phyloP scores from a whole-genome alignment of 2,797 vertebrate species.

The Pelobates cultripes region DNA sequence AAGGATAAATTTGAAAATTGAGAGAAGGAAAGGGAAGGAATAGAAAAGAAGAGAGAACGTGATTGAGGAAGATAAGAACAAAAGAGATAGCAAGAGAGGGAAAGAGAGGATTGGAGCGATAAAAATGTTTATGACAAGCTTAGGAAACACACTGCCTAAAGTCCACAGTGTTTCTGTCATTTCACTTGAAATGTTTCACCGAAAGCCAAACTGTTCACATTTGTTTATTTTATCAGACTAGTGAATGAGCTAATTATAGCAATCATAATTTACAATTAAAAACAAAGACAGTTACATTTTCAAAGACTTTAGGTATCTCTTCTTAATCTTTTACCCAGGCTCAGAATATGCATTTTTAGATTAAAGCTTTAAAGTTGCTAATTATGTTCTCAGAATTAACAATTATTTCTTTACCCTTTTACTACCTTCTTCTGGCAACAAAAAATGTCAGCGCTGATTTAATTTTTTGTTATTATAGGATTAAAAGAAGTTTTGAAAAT shows the following conservation, averaged over 20 bases:
- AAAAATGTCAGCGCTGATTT: slow-evolving; percentile 84
- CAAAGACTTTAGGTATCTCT: slow-evolving; percentile 81
- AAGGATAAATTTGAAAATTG: too few species aligned
- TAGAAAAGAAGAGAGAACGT: too few species aligned
- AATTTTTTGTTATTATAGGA: slow-evolving; percentile 85
- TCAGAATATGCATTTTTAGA: slow-evolving; percentile 80
- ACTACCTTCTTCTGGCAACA: slow-evolving; percentile 85
- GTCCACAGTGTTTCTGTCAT: slow-evolving; percentile 72
- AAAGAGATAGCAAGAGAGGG: too few species aligned
- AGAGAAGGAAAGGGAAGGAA: too few species aligned
- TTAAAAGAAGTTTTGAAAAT: slow-evolving; percentile 84
- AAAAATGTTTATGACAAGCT: not conserved
- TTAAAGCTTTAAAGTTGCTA: slow-evolving; percentile 86
- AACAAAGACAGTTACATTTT: slow-evolving; percentile 79
- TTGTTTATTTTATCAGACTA: slow-evolving; percentile 77
- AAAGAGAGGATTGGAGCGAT: not conserved
- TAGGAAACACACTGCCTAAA: slow-evolving; percentile 6
- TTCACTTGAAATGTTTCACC: slow-evolving; percentile 68
- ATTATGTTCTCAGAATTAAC: slow-evolving; percentile 85
- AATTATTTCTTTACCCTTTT: slow-evolving; percentile 87
- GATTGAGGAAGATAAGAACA: too few species aligned
- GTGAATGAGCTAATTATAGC: slow-evolving; percentile 79
- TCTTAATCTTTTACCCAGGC: slow-evolving; percentile 80
- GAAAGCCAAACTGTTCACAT: slow-evolving; percentile 71
- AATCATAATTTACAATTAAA: slow-evolving; percentile 81